phyloP scores from a whole-genome alignment of 1,140 invertebrate species.

The Drosophila navojoa region DNA sequence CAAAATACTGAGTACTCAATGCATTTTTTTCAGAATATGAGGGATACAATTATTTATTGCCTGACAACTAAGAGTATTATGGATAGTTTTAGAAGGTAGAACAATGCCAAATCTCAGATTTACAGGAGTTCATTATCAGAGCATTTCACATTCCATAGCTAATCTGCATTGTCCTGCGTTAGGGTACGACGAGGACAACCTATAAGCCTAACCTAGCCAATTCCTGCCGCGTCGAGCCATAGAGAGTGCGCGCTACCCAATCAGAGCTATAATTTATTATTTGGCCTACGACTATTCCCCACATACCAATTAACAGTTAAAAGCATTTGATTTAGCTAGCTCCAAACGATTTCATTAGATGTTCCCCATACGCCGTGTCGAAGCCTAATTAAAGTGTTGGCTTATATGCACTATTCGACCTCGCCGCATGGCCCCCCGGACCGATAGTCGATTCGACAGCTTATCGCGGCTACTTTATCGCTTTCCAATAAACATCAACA shows the following conservation, averaged over 20 bases:
- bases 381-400: slow-evolving; percentile 56
- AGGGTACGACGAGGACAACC: neutral
- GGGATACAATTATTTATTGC: too few relatives aligned
- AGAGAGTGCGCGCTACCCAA: slow-evolving; percentile 14
- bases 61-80: neutral
- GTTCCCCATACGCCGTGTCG: slow-evolving; percentile 31
- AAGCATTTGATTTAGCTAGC: slow-evolving; percentile 54
- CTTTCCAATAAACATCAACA: slow-evolving; percentile 59
- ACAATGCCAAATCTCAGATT: too few relatives aligned
- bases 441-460: slow-evolving; percentile 19
- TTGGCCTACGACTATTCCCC: slow-evolving; percentile 57
- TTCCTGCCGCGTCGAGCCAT: neutral
- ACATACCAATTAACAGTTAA: slow-evolving; percentile 66
- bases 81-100: too few relatives aligned
- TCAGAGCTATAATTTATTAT: slow-evolving; percentile 65
- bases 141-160: too few relatives aligned
- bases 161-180: neutral
- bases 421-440: neutral
- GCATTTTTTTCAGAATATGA: neutral
- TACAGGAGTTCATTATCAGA: too few relatives aligned
- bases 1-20: neutral
- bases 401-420: slow-evolving; percentile 11
- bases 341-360: slow-evolving; percentile 68
- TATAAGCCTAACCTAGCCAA: neutral
- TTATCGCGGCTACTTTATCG: slow-evolving; percentile 62